A percentile compares a stretch with the other conserved stretches of the same genome.
These are phyloP conservation scores for Micromys minutus DNA, from an alignment of 2,113 vertebrate species.

Conservation along the genomic window DNA sequence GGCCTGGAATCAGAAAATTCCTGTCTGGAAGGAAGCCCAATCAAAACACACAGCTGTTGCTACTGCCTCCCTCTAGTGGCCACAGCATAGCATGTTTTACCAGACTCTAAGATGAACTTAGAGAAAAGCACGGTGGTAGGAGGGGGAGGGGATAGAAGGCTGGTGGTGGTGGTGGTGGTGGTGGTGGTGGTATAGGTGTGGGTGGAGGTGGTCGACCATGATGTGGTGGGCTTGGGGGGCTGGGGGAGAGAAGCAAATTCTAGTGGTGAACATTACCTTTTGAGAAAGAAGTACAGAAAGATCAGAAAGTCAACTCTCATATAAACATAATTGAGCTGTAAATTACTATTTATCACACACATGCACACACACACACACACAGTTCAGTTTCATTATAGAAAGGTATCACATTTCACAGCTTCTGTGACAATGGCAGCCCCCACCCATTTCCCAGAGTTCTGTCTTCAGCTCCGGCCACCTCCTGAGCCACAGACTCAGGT, in stretches of 20 bases:
- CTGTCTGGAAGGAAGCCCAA: not conserved
- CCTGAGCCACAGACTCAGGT: not conserved
- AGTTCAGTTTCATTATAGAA: not conserved
- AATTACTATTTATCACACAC: not conserved
- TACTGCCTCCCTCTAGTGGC: conserved; percentile 52
- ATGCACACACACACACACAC: not conserved
- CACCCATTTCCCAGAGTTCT: not conserved
- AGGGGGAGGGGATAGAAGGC: too few species aligned
- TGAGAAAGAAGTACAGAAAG: not conserved
- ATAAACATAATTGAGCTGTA: not conserved
- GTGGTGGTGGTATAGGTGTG: not conserved
- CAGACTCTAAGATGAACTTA: not conserved
- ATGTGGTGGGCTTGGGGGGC: not conserved
- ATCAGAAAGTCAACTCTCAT: not conserved
- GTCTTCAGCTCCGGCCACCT: not conserved
- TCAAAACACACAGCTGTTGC: not conserved
- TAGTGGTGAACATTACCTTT: not conserved
- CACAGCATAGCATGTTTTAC: not conserved
- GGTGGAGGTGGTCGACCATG: not conserved
- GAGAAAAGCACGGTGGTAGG: not conserved
- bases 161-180: not conserved
- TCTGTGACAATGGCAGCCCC: not conserved
- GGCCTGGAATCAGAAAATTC: not conserved
- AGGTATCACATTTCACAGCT: not conserved
- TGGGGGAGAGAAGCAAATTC: not conserved